Evolutionary conservation across 2,888 invertebrate genomes (phyloP).

Genomic region (Fragum sueziense): DNA sequence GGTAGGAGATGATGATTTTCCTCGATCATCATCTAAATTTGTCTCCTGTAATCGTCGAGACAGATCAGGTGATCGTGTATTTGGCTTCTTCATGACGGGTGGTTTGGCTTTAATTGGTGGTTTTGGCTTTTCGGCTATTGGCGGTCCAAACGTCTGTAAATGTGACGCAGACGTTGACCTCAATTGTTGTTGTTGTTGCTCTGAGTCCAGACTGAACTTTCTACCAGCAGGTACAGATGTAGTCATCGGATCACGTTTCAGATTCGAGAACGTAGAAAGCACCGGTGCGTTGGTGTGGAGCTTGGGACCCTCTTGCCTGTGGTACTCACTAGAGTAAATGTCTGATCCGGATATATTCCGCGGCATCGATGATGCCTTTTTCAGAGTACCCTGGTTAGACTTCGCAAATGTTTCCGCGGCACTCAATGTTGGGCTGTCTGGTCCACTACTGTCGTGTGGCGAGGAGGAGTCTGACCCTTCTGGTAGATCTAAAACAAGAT

Average conservation of each 20-base stretch:
- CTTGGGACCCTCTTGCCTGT: neutral
- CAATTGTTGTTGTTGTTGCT: slow-evolving; percentile 38
- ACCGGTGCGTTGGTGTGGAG: slow-evolving; percentile 33
- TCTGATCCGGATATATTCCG: slow-evolving; percentile 61
- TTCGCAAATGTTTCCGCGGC: slow-evolving; percentile 91
- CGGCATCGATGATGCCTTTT: slow-evolving; percentile 84
- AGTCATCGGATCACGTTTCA: slow-evolving; percentile 27
- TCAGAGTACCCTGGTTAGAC: slow-evolving; percentile 90
- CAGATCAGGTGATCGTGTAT: slow-evolving; percentile 62
- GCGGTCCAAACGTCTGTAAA: slow-evolving; percentile 65
- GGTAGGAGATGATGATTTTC: slow-evolving; percentile 48
- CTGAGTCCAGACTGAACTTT: slow-evolving; percentile 50
- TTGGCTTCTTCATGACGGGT: slow-evolving; percentile 87
- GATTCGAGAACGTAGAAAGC: slow-evolving; percentile 50
- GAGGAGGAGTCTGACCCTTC: slow-evolving; percentile 73
- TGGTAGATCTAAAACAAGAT: slow-evolving; percentile 81
- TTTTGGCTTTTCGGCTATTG: slow-evolving; percentile 79
- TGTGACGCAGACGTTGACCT: slow-evolving; percentile 66
- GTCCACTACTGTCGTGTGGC: slow-evolving; percentile 73
- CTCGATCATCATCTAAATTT: slow-evolving; percentile 51
- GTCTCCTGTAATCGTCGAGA: slow-evolving; percentile 61
- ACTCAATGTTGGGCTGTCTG: slow-evolving; percentile 82
- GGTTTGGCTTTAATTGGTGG: slow-evolving; percentile 87
- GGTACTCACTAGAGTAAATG: slow-evolving; percentile 30
- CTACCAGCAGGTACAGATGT: slow-evolving; percentile 30